These are phyloP conservation scores for Lepus townsendii DNA, from an alignment of 2,797 vertebrate species.

Conservation along the genomic window DNA sequence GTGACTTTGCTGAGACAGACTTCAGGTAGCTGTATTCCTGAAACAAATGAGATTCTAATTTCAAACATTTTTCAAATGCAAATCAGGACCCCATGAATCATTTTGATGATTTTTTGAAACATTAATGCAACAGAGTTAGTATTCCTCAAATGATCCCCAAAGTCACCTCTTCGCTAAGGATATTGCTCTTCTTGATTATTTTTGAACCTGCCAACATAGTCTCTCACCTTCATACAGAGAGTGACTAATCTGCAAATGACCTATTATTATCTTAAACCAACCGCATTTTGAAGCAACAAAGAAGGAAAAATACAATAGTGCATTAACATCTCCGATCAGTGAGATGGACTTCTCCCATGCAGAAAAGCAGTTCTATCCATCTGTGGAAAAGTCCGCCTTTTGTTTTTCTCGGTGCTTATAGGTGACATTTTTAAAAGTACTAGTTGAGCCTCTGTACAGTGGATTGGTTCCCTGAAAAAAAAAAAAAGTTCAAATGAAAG, in stretches of 20 bases:
- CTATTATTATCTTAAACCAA: constrained; percentile 77
- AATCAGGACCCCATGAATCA: constrained; percentile 60
- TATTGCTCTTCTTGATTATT: constrained; percentile 75
- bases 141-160: constrained; percentile 62
- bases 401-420: constrained; percentile 94
- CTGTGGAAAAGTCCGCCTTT: constrained; percentile 86
- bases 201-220: constrained; percentile 47
- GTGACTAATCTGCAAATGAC: constrained; percentile 75
- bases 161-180: constrained; percentile 52
- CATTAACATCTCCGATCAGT: constrained; percentile 72
- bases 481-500: neutral
- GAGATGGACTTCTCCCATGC: constrained; percentile 68
- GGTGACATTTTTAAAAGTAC: constrained; percentile 98
- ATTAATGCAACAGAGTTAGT: constrained; percentile 63
- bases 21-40: constrained; percentile 45
- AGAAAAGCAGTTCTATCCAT: constrained; percentile 75
- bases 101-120: constrained; percentile 72
- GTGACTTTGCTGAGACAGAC: constrained; percentile 64
- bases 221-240: constrained; percentile 69
- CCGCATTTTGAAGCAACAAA: constrained; percentile 76
- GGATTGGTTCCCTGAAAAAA: constrained; percentile 96
- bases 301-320: constrained; percentile 73
- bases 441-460: constrained; percentile 96
- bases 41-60: constrained; percentile 73
- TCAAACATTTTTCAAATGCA: constrained; percentile 76